Evolutionary conservation across 2,113 vertebrate species (phyloP).

Genomic region (Ailuropoda melanoleuca): DNA sequence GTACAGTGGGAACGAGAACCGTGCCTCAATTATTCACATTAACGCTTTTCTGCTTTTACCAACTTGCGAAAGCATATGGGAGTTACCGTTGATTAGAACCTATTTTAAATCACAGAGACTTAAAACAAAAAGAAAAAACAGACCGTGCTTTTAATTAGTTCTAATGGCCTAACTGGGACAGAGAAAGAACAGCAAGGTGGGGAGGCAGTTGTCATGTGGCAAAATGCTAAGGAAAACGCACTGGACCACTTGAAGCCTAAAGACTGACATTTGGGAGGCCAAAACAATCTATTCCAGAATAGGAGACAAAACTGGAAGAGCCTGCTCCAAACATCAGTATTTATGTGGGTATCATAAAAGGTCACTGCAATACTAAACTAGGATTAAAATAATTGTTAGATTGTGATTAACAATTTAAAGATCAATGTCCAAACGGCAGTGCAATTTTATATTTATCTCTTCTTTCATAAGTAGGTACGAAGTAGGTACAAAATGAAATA

Average conservation of each 20-base stretch:
- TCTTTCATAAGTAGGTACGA: constrained; percentile 15
- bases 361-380: background rate
- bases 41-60: background rate
- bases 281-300: constrained; percentile 20
- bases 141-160: constrained; percentile 1
- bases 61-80: background rate
- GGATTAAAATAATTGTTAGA: constrained; percentile 23
- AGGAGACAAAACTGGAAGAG: background rate
- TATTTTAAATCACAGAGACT: constrained; percentile 25
- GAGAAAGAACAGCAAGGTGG: background rate
- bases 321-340: constrained; percentile 7
- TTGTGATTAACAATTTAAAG: constrained; percentile 44
- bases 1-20: background rate
- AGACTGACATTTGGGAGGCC: background rate
- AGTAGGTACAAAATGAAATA: constrained; percentile 10
- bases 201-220: background rate
- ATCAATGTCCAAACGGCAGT: background rate
- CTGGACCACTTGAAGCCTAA: background rate
- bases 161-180: background rate
- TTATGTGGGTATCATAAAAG: background rate
- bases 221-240: constrained; percentile 13
- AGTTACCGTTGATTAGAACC: background rate
- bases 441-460: constrained; percentile 29
- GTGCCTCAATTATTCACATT: background rate
- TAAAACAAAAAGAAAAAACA: background rate